phyloP scores from a whole-genome alignment of 2,113 vertebrate genomes.

The Carettochelys insculpta region DNA sequence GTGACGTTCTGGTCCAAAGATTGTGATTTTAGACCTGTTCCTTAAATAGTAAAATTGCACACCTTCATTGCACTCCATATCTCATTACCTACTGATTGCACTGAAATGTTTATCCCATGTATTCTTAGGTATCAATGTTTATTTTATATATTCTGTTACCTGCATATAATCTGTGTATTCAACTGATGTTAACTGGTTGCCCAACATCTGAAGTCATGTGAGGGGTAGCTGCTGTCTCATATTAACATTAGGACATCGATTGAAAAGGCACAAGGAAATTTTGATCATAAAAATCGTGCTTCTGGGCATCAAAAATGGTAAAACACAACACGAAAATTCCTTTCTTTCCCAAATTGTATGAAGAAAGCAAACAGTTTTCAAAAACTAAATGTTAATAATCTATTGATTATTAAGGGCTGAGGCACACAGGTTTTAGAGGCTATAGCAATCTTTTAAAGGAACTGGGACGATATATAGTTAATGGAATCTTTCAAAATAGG shows the following conservation, averaged over 20 bases:
- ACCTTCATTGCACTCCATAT: background rate
- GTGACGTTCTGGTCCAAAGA: background rate
- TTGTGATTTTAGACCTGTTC: constrained; percentile 2
- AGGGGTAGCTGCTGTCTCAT: background rate
- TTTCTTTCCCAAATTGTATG: background rate
- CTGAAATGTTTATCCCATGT: constrained; percentile 14
- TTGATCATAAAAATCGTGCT: background rate
- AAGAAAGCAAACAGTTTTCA: background rate
- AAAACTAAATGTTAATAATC: background rate
- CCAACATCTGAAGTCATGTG: background rate
- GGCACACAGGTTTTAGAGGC: background rate
- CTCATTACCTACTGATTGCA: background rate
- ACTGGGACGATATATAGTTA: background rate
- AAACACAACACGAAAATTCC: background rate
- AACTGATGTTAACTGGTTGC: constrained; percentile 14
- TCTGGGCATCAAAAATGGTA: background rate
- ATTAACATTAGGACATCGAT: background rate
- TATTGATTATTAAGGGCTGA: background rate
- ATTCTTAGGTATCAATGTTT: constrained; percentile 9
- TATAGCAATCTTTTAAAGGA: background rate
- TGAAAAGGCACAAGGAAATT: background rate
- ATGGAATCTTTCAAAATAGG: background rate
- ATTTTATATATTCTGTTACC: background rate
- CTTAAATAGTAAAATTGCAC: background rate
- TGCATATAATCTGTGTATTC: background rate